Base-by-base conservation (phyloP, 2,797 vertebrate genomes). In the Poecile montanus region DNA sequence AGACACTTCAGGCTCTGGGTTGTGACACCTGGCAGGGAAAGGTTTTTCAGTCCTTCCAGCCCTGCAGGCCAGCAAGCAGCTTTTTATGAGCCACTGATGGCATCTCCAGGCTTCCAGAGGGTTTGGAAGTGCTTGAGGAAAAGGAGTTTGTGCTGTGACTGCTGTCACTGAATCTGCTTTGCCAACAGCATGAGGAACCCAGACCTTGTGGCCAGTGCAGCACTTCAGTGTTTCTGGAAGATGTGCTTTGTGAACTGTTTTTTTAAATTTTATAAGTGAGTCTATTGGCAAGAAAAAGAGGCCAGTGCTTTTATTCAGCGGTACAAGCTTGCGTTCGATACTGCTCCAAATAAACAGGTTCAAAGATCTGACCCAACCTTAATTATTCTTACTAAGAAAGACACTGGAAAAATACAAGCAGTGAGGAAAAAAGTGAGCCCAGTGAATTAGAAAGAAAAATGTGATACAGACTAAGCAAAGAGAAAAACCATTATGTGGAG, bases 371-470 rank as follows among this genome's bases (percentile, higher is more conserved):
- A 90, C 63, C 74, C 61, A 74, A 34, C 44, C 47, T 90, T 90
- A 76, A 94, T 90, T 91, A 79, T 79, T 94, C 63, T 74, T 73
- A 44, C 47, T 70, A 42, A 95, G 44, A 72, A 34, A 94, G 74
- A 77, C 48, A 57, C 34, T 88, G 88, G 83, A 90, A 94, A 92
- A 92, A 91, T 54, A 36, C 12, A 81, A 89, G 60, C 71, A 90
- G 74, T 13, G 60, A 79, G 48, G 29, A 87, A 73, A 71, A 87
- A 91, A 94, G 74, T 36, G 53, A 94, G 61, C 36, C 80, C 65
- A 83, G 71, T 58, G 53, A 88, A 93, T 96, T 82, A 83, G 25
- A 91, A 79, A 93, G 74, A 87, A 93, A 93, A 94, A 91, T 80
- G 80, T 18, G 57, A 87, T 88, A 80, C 53, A 87, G 80, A 30